Percentiles rank a stretch among this genome's conserved stretches.
Conservation (phyloP, 2,888 invertebrate species). For the Cataglyphis livida region DNA sequence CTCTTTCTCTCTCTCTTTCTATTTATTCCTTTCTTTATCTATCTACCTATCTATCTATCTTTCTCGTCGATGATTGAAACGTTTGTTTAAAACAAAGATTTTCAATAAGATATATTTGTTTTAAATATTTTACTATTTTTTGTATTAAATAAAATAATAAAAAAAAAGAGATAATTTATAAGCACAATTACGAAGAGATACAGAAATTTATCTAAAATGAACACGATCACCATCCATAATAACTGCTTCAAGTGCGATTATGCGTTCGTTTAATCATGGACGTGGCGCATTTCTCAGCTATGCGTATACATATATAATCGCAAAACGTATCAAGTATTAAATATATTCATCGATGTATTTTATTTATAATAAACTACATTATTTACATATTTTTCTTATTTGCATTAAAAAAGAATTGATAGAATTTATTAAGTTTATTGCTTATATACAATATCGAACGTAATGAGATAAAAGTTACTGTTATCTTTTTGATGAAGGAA, state of each 20-base stretch:
- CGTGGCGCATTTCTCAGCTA: slow-evolving; percentile 24
- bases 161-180: not conserved
- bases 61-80: slow-evolving; percentile 1
- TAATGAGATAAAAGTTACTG: not conserved
- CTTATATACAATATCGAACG: not conserved
- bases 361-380: not conserved
- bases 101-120: slow-evolving; percentile 8
- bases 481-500: not conserved
- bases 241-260: slow-evolving; percentile 46
- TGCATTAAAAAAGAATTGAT: not conserved
- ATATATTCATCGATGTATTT: slow-evolving; percentile 22
- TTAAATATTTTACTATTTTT: not conserved
- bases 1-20: not conserved
- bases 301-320: not conserved
- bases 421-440: not conserved
- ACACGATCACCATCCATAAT: slow-evolving; percentile 34
- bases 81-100: not conserved
- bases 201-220: not conserved
- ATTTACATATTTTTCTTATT: not conserved
- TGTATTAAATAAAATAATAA: slow-evolving; percentile 18
- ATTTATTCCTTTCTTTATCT: not conserved
- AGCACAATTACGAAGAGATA: slow-evolving; percentile 4
- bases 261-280: slow-evolving; percentile 50
- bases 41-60: not conserved
- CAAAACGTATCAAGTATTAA: slow-evolving; percentile 5